phyloP scores from a whole-genome alignment of 2,797 vertebrate genomes.

The Pogonophryne albipinna region DNA sequence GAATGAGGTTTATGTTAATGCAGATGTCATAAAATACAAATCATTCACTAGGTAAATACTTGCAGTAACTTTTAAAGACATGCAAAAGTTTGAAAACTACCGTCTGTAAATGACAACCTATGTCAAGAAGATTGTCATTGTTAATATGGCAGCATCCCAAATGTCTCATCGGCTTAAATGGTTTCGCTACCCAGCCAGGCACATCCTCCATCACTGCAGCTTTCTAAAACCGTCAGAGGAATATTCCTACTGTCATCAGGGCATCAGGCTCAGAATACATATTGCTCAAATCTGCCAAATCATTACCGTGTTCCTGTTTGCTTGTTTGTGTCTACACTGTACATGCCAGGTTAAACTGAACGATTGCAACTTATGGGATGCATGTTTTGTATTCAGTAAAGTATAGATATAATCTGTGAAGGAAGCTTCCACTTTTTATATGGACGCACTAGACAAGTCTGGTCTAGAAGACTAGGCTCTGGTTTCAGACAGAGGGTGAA shows the following conservation, averaged over 20 bases:
- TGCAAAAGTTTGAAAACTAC: neutral
- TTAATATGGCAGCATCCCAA: neutral
- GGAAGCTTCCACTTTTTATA: neutral
- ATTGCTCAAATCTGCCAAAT: conserved; percentile 2
- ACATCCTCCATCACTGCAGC: conserved; percentile 8
- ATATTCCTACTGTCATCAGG: neutral
- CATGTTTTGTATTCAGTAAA: neutral
- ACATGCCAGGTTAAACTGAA: neutral
- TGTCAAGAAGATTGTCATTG: neutral
- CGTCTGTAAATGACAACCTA: neutral
- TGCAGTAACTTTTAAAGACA: neutral
- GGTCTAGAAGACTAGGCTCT: too few species aligned
- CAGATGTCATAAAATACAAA: neutral
- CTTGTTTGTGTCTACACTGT: neutral
- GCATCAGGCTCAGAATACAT: neutral
- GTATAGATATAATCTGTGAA: neutral
- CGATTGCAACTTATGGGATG: too few species aligned
- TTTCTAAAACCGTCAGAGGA: neutral
- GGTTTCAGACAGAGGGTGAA: too few species aligned
- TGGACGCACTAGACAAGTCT: neutral
- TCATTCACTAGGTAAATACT: neutral
- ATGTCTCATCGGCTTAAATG: conserved; percentile 10
- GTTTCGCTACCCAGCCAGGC: neutral
- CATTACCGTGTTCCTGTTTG: neutral
- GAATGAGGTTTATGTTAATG: conserved; percentile 3